Percentiles rank a stretch among this genome's conserved stretches.
phyloP scores from a whole-genome alignment of 2,113 vertebrate genomes.

The Cromileptes altivelis region DNA sequence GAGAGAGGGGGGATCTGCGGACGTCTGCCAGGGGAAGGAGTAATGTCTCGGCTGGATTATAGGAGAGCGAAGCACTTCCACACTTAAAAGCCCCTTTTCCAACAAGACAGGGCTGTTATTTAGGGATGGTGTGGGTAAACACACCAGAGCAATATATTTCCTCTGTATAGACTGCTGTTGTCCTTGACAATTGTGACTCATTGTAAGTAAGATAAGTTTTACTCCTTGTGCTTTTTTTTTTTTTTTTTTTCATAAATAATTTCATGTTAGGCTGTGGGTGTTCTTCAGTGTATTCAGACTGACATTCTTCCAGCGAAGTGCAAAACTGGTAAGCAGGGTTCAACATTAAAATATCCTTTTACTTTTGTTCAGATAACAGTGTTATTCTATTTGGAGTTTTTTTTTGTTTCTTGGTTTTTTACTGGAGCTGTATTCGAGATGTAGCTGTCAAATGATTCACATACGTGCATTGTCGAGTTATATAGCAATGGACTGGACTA shows the following conservation, averaged over 20 bases:
- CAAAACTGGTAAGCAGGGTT: slow-evolving; percentile 28
- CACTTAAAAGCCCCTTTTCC: slow-evolving; percentile 83
- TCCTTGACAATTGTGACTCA: slow-evolving; percentile 67
- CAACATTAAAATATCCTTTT: slow-evolving; percentile 1
- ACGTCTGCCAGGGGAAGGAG: slow-evolving; percentile 85
- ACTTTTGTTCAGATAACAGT: background rate
- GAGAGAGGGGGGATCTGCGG: slow-evolving; percentile 79
- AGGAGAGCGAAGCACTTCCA: slow-evolving; percentile 79
- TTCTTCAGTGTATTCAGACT: slow-evolving; percentile 11
- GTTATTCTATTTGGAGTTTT: background rate
- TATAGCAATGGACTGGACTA: background rate
- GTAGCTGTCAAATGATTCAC: background rate
- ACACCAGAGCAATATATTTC: slow-evolving; percentile 69
- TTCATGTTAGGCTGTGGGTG: slow-evolving; percentile 26
- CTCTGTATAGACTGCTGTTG: slow-evolving; percentile 58
- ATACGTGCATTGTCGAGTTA: background rate
- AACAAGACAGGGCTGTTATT: slow-evolving; percentile 84
- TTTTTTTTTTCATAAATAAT: slow-evolving; percentile 11
- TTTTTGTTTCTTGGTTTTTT: background rate
- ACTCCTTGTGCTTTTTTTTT: background rate
- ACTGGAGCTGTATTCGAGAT: background rate
- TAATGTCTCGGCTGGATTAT: slow-evolving; percentile 85
- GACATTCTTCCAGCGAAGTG: background rate
- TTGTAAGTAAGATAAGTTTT: slow-evolving; percentile 66
- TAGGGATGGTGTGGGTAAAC: slow-evolving; percentile 78